Percentiles rank a stretch among this genome's conserved stretches.
Conservation (phyloP, 2,888 invertebrate genomes). For the Invenusta paracnida region DNA sequence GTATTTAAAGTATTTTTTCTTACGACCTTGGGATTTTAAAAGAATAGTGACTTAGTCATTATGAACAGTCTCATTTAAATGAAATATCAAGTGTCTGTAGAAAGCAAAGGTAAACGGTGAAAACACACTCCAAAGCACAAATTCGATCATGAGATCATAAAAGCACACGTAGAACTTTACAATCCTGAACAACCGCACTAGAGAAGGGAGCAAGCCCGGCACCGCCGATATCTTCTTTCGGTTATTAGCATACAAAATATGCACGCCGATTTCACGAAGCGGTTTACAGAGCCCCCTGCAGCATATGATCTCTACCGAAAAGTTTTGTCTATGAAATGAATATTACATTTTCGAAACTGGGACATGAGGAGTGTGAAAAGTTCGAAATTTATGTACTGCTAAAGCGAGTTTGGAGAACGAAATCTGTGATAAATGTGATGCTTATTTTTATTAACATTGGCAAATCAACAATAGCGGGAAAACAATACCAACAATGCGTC, state of each 20-base stretch:
- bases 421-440: constrained; percentile 40
- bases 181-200: constrained; percentile 45
- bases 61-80: background rate
- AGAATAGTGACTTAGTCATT: constrained; percentile 32
- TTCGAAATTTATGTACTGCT: constrained; percentile 33
- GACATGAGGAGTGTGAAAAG: constrained; percentile 44
- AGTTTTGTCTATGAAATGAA: constrained; percentile 38
- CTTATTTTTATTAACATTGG: constrained; percentile 15
- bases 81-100: background rate
- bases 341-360: constrained; percentile 45
- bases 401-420: background rate
- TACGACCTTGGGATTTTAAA: constrained; percentile 41
- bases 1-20: constrained; percentile 44
- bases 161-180: constrained; percentile 44
- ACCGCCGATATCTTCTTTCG: constrained; percentile 42
- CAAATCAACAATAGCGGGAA: constrained; percentile 25
- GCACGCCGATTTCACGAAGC: constrained; percentile 37
- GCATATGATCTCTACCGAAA: constrained; percentile 40
- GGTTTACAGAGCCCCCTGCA: constrained; percentile 8
- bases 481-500: constrained; percentile 20
- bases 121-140: constrained; percentile 35
- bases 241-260: constrained; percentile 42
- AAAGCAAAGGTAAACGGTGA: background rate
- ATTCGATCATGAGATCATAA: constrained; percentile 28
- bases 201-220: constrained; percentile 42